Percentiles rank a stretch among this genome's conserved stretches.
Evolutionary conservation across 1,140 invertebrate species (phyloP).

Genomic region (Odontomachus brunneus): DNA sequence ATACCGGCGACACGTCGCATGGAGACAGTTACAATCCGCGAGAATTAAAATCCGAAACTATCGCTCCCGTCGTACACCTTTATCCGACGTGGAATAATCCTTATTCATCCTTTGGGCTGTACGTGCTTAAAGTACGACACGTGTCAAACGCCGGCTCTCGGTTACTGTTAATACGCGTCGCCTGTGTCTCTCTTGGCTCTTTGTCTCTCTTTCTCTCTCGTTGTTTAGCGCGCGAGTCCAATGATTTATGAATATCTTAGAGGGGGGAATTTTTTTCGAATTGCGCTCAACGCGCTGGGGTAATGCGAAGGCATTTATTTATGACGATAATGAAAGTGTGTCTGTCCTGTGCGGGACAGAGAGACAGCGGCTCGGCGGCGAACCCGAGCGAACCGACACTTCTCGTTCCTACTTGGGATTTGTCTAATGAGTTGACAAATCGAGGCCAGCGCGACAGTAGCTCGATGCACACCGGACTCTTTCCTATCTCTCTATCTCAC

Average conservation of each 20-base stretch:
- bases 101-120: not conserved
- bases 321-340: slow-evolving; percentile 53
- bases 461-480: slow-evolving; percentile 41
- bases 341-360: slow-evolving; percentile 34
- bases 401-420: slow-evolving; percentile 73
- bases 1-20: not conserved
- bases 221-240: not conserved
- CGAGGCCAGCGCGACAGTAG: slow-evolving; percentile 68
- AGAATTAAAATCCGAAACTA: slow-evolving; percentile 9
- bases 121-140: slow-evolving; percentile 18
- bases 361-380: slow-evolving; percentile 31
- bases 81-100: slow-evolving; percentile 16
- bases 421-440: slow-evolving; percentile 76
- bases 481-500: slow-evolving; percentile 12
- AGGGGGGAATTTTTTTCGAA: slow-evolving; percentile 15
- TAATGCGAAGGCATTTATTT: slow-evolving; percentile 41
- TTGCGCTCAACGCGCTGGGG: slow-evolving; percentile 8
- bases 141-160: slow-evolving; percentile 30
- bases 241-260: slow-evolving; percentile 50
- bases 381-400: slow-evolving; percentile 61
- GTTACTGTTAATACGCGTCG: slow-evolving; percentile 31
- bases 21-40: slow-evolving; percentile 2
- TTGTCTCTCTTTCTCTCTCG: no score
- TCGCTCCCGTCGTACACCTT: not conserved
- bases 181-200: not conserved